These are phyloP conservation scores for Oreochromis niloticus DNA, from an alignment of 2,113 vertebrate genomes.

Conservation along the genomic window DNA sequence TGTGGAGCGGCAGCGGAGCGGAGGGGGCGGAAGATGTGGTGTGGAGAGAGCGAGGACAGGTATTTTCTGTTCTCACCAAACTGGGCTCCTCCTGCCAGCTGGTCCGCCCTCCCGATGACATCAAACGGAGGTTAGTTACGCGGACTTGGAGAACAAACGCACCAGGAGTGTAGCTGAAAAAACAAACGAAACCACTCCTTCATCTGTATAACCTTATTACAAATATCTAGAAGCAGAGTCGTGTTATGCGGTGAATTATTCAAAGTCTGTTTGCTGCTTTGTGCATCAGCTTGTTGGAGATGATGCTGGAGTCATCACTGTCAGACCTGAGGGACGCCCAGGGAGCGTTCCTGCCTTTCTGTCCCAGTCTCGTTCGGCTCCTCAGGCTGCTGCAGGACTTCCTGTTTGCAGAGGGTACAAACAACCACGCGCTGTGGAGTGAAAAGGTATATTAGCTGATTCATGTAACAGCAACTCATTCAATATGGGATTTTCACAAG, in stretches of 20 bases:
- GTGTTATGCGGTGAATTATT: not conserved
- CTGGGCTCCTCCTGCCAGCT: constrained; percentile 88
- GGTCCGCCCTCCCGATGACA: constrained; percentile 86
- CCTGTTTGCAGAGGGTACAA: constrained; percentile 88
- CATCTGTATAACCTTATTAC: not conserved
- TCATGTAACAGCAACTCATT: not conserved
- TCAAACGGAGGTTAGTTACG: constrained; percentile 85
- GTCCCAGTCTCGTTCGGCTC: constrained; percentile 83
- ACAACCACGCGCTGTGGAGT: constrained; percentile 89
- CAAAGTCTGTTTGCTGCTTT: not conserved
- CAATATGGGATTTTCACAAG: not conserved
- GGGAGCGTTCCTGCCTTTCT: constrained; percentile 66
- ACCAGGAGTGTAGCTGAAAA: not conserved
- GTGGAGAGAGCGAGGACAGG: constrained; percentile 91
- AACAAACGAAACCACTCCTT: not conserved
- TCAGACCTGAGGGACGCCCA: constrained; percentile 83
- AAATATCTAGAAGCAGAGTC: not conserved
- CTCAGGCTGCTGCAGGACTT: constrained; percentile 96
- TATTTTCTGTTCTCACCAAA: constrained; percentile 96
- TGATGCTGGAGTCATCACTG: constrained; percentile 96
- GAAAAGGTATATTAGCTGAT: constrained; percentile 83
- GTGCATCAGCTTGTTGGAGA: constrained; percentile 85
- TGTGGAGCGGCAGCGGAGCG: constrained; percentile 84
- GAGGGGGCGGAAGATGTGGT: constrained; percentile 81
- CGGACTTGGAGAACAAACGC: not conserved